phyloP scores from a whole-genome alignment of 2,797 vertebrate genomes.

The Petrocephalus schoutedeni region DNA sequence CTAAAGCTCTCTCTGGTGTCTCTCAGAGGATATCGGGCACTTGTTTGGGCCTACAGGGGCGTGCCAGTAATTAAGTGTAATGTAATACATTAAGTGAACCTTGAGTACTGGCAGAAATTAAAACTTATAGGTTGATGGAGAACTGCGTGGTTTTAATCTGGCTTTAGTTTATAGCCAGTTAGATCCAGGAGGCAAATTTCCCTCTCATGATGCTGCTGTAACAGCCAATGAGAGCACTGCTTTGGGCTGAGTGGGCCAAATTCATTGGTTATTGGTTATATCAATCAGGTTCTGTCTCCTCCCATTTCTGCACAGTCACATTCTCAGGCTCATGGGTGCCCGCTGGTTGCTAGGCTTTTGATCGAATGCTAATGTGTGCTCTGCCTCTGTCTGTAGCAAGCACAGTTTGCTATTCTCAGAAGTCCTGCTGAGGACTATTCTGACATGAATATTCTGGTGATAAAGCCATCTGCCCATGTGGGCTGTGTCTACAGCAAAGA shows the following conservation, averaged over 20 bases:
- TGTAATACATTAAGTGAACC: background rate
- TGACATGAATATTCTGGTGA: conserved; percentile 35
- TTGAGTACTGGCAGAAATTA: background rate
- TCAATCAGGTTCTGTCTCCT: background rate
- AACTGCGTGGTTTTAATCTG: background rate
- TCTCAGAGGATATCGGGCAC: background rate
- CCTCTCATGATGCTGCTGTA: background rate
- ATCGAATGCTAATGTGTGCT: background rate
- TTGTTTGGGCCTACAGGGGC: background rate
- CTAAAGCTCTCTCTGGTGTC: background rate
- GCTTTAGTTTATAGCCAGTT: background rate
- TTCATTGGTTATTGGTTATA: background rate
- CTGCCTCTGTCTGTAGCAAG: background rate
- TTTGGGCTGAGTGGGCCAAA: background rate
- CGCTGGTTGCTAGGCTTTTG: background rate
- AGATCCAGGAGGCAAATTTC: background rate
- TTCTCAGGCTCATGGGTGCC: background rate
- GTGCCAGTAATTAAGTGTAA: background rate
- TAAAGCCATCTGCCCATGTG: conserved; percentile 17
- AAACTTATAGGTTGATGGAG: background rate
- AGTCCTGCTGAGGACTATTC: background rate
- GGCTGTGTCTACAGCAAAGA: conserved; percentile 18
- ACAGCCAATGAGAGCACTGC: background rate
- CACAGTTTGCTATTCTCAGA: conserved; percentile 24
- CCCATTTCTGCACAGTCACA: background rate